These are phyloP conservation scores for Nibea coibor DNA, from an alignment of 2,113 vertebrate species.

Conservation along the genomic window DNA sequence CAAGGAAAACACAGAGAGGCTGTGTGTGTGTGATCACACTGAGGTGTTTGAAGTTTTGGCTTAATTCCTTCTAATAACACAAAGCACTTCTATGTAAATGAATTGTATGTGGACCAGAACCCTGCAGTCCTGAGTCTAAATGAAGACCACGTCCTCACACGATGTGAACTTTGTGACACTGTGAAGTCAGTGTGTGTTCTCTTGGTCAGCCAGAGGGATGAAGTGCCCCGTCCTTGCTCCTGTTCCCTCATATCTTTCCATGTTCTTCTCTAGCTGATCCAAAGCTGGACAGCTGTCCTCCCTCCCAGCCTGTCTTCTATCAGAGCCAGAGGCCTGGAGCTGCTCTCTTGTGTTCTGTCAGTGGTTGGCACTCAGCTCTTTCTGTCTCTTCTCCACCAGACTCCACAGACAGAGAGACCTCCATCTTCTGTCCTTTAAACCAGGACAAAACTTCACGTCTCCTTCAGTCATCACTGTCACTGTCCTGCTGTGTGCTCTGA, in stretches of 20 bases:
- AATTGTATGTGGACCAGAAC: background rate
- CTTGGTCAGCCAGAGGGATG: background rate
- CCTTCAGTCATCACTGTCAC: slow-evolving; percentile 12
- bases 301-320: slow-evolving; percentile 18
- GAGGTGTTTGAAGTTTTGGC: no score
- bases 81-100: background rate
- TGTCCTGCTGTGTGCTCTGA: background rate
- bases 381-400: background rate
- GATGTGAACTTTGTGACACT: slow-evolving; percentile 6
- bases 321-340: slow-evolving; percentile 41
- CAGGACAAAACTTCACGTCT: slow-evolving; percentile 12
- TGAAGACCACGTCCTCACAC: slow-evolving; percentile 7
- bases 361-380: slow-evolving; percentile 18
- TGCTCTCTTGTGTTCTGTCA: slow-evolving; percentile 41
- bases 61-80: no score
- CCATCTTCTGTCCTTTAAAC: slow-evolving; percentile 29
- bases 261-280: slow-evolving; percentile 7
- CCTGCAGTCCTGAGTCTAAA: slow-evolving; percentile 12
- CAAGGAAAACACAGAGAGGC: no score
- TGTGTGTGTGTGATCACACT: no score
- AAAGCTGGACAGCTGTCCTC: slow-evolving; percentile 43
- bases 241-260: background rate
- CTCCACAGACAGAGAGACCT: slow-evolving; percentile 26
- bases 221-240: slow-evolving; percentile 14
- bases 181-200: slow-evolving; percentile 6